Conservation (phyloP, 2,113 vertebrate genomes). For the Notiomystis cincta region DNA sequence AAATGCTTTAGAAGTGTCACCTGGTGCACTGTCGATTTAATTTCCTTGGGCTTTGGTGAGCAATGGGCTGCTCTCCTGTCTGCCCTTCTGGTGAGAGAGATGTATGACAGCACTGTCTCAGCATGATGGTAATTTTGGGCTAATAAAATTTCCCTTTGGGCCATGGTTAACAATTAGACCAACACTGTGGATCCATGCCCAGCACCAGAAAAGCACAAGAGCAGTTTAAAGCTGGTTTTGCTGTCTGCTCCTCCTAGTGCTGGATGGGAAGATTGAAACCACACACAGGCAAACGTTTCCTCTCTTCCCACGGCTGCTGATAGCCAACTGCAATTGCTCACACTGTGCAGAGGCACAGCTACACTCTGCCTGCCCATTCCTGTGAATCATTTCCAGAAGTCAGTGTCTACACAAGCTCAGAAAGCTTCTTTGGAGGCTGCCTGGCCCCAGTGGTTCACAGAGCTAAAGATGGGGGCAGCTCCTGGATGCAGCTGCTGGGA, state of each 20-base stretch:
- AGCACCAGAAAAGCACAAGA: not conserved
- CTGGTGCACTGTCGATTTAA: not conserved
- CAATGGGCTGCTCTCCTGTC: not conserved
- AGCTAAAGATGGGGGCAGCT: not conserved
- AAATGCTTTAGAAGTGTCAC: not conserved
- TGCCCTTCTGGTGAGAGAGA: not conserved
- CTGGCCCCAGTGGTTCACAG: not conserved
- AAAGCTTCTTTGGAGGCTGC: not conserved
- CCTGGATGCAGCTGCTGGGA: not conserved
- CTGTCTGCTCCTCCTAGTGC: not conserved
- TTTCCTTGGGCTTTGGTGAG: not conserved
- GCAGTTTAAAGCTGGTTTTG: not conserved
- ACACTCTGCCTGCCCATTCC: not conserved
- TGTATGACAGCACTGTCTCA: not conserved
- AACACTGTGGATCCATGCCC: not conserved
- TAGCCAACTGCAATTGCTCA: not conserved
- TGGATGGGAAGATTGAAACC: not conserved
- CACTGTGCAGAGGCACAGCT: not conserved
- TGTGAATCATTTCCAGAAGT: not conserved
- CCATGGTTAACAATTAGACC: not conserved
- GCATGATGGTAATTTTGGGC: not conserved
- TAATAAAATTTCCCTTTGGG: slow-evolving; percentile 9
- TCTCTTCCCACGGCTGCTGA: not conserved
- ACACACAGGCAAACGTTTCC: not conserved
- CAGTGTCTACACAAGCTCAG: not conserved